Evolutionary conservation across 2,797 vertebrate genomes (phyloP).

Genomic region (Harpagifer antarcticus): DNA sequence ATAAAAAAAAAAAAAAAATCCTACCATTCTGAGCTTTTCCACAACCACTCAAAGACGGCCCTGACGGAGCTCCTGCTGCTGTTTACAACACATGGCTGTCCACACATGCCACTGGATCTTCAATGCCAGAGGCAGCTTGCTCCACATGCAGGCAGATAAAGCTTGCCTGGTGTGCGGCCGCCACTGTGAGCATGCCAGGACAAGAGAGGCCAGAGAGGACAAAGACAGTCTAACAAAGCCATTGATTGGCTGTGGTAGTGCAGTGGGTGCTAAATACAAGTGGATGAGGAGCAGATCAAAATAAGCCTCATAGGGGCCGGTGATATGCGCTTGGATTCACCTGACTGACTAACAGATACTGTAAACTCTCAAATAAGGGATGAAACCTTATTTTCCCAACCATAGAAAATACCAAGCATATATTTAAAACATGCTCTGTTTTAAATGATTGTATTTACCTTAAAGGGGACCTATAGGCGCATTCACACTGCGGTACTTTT

Average conservation of each 20-base stretch:
- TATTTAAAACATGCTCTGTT: background rate
- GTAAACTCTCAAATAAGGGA: background rate
- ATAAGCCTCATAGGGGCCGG: conserved; percentile 7
- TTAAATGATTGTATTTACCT: background rate
- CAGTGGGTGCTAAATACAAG: conserved; percentile 38
- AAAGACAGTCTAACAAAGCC: conserved; percentile 35
- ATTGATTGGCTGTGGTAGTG: conserved; percentile 33
- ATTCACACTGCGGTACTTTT: no score
- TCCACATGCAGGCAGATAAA: conserved; percentile 67
- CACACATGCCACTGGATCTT: conserved; percentile 36
- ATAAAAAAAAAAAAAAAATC: conserved; percentile 20
- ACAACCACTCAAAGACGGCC: conserved; percentile 37
- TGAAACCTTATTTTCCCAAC: background rate
- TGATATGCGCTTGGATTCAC: conserved; percentile 7
- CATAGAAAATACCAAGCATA: background rate
- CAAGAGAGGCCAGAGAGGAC: conserved; percentile 37
- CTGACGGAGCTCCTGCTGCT: conserved; percentile 36
- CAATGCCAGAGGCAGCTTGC: conserved; percentile 53
- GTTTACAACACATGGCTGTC: conserved; percentile 45
- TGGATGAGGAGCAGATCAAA: conserved; percentile 37
- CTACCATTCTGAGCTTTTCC: conserved; percentile 50
- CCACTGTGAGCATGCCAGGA: conserved; percentile 57
- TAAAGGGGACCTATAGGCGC: no score
- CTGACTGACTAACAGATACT: background rate
- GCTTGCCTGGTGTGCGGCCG: conserved; percentile 51